Evolutionary conservation across 2,113 vertebrate species (phyloP).

Genomic region (Podocnemis expansa): DNA sequence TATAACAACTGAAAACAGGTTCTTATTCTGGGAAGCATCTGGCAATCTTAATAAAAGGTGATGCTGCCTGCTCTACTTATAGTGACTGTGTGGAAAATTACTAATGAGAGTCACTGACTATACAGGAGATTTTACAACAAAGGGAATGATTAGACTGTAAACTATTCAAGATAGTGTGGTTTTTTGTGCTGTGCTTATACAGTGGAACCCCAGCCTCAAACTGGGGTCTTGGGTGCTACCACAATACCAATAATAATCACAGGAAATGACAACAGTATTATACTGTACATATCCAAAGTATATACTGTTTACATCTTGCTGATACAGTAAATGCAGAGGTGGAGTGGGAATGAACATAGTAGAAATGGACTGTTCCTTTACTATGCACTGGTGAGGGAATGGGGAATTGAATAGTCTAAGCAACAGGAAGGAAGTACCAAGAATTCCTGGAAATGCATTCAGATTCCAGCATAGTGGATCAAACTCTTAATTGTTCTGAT

Average conservation of each 20-base stretch:
- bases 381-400: neutral
- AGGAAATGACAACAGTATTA: neutral
- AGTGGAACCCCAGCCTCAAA: neutral
- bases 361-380: neutral
- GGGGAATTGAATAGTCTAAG: neutral
- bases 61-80: accelerated
- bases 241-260: neutral
- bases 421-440: neutral
- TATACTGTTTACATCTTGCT: neutral
- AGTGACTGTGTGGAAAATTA: neutral
- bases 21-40: neutral
- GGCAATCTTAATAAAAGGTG: neutral
- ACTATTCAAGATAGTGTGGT: neutral
- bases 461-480: neutral
- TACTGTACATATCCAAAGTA: neutral
- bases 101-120: neutral
- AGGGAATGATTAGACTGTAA: neutral
- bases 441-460: neutral
- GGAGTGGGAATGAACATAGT: neutral
- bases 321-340: neutral
- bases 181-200: neutral
- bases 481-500: conserved; percentile 31
- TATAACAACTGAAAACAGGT: neutral
- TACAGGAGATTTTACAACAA: neutral
- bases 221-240: neutral